Evolutionary conservation across 2,888 invertebrate species (phyloP), one percentile per base, ranked within the genome.

Genomic region (Archips xylosteana): DNA sequence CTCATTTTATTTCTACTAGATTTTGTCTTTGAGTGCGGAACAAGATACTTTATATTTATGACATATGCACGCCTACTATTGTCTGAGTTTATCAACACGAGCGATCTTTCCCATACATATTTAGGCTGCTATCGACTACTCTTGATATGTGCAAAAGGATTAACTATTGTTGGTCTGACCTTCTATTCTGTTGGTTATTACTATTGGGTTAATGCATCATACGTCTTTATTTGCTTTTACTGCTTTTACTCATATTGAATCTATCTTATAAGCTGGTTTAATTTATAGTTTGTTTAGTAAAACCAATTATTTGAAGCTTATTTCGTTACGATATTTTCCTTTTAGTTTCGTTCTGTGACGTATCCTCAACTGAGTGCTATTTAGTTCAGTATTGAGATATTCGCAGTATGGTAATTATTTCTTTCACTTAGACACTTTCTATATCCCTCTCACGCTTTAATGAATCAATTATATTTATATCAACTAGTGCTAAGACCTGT

Each of bases 131-230:
- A 61, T 69, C 68, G 68, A 69, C 51, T 69, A 61, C 49, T 62
- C 61, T 61, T 61, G 69, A 69, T 69, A 49, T 57, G 57, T 57
- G 61, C 61, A 13, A 13, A 36, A 42, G 69, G 61, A 69, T 69
- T 69, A 49, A 13, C 23, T 39, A 69, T 69, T 69, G 69, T 61
- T 69, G 51, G 15, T n/a, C 15, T 61, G 61, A 69, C 69, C 51
- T 69, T 69, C 69, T 69, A 69, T 69, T 69, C 49, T 61, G 61
- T 69, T 68, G 6, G 39, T 51, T 61, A 39, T 49, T 51, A 45
- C 49, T 34, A n/a, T 49, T 47, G 12, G 13, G 39, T 61, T 47
- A 10, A 34, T 36, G n/a, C 61, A 36, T 47, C 2, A 32, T 34
- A 4, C 9, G 2, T 34, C 39, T 39, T 39, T 5, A 2, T 51